Conservation (phyloP, 2,888 invertebrate species). For the Poecilobothrus nobilitatus region DNA sequence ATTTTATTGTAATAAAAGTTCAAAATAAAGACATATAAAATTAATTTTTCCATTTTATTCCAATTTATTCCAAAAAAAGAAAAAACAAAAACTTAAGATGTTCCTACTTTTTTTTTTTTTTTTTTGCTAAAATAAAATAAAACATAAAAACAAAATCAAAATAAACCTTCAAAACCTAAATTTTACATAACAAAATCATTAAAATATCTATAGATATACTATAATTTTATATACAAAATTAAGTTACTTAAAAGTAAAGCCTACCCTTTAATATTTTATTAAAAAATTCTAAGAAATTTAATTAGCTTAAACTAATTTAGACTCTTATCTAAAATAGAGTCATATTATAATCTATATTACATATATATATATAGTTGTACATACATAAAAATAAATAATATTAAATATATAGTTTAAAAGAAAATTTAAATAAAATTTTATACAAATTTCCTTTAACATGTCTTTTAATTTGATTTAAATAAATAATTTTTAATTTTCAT, state of each 20-base stretch:
- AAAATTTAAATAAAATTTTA: not conserved
- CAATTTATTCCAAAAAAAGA: no score
- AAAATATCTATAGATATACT: no score
- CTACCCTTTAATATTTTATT: not conserved
- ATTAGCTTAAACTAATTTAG: constrained; percentile 4
- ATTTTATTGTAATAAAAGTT: no score
- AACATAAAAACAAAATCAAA: no score
- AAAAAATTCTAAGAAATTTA: not conserved
- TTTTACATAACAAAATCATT: no score
- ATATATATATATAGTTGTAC: not conserved
- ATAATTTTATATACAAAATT: no score
- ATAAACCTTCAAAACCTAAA: no score
- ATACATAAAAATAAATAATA: not conserved
- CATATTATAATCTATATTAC: not conserved
- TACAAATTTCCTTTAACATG: constrained; percentile 4
- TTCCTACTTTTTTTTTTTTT: no score
- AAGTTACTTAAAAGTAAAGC: not conserved
- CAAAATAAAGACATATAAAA: no score
- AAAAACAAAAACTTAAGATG: no score
- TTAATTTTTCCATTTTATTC: no score
- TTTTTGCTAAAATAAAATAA: no score
- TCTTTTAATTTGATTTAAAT: constrained; percentile 3
- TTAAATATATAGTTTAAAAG: not conserved
- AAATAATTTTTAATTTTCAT: constrained; percentile 6
- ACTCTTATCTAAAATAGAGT: not conserved